These are phyloP conservation scores for Phataginus tricuspis DNA, from an alignment of 2,797 vertebrate genomes.

Conservation along the genomic window DNA sequence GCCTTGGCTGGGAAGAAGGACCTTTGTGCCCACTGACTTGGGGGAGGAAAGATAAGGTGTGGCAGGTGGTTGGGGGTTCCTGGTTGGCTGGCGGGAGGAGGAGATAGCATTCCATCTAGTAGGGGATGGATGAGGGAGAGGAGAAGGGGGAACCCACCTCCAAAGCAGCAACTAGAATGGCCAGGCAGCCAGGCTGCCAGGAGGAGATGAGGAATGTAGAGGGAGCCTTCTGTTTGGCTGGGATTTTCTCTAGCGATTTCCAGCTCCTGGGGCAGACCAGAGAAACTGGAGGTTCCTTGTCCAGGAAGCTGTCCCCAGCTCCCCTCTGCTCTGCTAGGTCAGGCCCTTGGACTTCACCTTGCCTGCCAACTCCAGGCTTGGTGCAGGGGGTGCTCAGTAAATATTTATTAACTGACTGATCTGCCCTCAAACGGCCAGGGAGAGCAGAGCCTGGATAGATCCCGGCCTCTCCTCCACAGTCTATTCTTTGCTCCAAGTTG, in stretches of 20 bases:
- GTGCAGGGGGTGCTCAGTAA: not conserved
- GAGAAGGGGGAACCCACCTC: not conserved
- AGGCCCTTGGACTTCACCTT: not conserved
- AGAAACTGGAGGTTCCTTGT: not conserved
- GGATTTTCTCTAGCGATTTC: not conserved
- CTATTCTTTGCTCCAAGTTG: not conserved
- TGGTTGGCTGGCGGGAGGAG: not conserved
- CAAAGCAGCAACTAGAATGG: not conserved
- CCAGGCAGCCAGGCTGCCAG: not conserved
- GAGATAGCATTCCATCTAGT: not conserved
- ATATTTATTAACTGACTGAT: not conserved
- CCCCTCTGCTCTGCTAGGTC: rapidly evolving
- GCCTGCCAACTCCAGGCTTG: not conserved
- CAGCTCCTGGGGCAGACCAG: not conserved
- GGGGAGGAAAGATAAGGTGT: not conserved
- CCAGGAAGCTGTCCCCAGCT: not conserved
- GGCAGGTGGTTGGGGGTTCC: not conserved
- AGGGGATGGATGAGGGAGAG: not conserved
- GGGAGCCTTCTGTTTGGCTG: not conserved
- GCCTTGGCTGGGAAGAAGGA: not conserved
- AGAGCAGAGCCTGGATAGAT: not conserved
- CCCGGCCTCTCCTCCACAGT: too few relatives aligned
- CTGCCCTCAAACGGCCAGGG: too few relatives aligned
- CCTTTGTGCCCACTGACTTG: not conserved
- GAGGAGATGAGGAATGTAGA: not conserved